A percentile compares a stretch with the other conserved stretches of the same genome.
Conservation (phyloP, 1,140 invertebrate species). For the Drosophila mayri region DNA sequence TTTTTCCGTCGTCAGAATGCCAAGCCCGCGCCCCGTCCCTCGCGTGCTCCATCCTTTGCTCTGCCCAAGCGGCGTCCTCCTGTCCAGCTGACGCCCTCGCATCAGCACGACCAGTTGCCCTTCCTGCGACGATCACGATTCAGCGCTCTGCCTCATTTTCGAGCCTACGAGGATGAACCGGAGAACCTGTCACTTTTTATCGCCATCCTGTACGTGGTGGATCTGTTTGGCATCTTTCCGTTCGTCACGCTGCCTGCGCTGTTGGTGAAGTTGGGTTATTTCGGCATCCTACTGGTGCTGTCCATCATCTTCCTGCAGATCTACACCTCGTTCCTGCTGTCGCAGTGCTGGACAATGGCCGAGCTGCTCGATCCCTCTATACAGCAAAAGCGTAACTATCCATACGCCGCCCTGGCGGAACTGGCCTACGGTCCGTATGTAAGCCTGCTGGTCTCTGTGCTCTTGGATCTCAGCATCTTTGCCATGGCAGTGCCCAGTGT, state of each 20-base stretch:
- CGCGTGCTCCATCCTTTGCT: slow-evolving; percentile 64
- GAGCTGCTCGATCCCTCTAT: slow-evolving; percentile 89
- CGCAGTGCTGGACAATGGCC: slow-evolving; percentile 91
- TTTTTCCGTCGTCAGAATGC: slow-evolving; percentile 65
- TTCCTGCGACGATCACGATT: slow-evolving; percentile 75
- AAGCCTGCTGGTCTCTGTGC: slow-evolving; percentile 87
- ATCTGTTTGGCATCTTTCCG: slow-evolving; percentile 93
- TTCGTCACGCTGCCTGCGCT: slow-evolving; percentile 90
- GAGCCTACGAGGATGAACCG: slow-evolving; percentile 62
- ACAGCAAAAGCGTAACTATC: slow-evolving; percentile 89
- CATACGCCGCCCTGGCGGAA: slow-evolving; percentile 91
- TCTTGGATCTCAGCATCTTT: slow-evolving; percentile 91
- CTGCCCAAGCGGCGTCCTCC: slow-evolving; percentile 60
- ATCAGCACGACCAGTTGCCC: slow-evolving; percentile 77
- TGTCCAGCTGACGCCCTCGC: slow-evolving; percentile 64
- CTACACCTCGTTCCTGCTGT: slow-evolving; percentile 90
- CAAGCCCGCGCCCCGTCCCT: slow-evolving; percentile 66
- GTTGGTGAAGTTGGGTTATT: slow-evolving; percentile 90
- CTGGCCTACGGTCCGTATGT: slow-evolving; percentile 88
- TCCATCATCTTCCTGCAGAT: slow-evolving; percentile 90
- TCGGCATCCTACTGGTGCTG: slow-evolving; percentile 89
- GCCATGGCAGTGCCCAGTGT: slow-evolving; percentile 91
- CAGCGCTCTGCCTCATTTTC: slow-evolving; percentile 79
- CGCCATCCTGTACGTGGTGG: slow-evolving; percentile 90
- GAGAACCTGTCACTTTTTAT: slow-evolving; percentile 87